Conservation (phyloP, 2,113 vertebrate species). For the Sialia sialis region DNA sequence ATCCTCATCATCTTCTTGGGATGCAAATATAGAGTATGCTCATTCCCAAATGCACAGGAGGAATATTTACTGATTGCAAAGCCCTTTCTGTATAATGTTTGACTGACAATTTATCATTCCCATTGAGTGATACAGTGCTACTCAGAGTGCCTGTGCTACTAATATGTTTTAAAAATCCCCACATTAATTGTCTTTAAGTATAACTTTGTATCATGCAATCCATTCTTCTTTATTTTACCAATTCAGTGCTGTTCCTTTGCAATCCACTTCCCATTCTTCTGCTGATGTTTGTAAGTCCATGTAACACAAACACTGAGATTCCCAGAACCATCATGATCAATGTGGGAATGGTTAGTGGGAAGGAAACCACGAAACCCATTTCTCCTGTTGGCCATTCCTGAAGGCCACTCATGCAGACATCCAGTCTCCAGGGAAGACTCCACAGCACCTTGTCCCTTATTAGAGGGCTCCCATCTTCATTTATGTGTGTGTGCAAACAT, state of each 20-base stretch:
- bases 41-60: not conserved
- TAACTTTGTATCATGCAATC: not conserved
- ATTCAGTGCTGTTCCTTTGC: not conserved
- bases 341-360: not conserved
- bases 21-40: not conserved
- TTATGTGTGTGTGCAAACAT: not conserved
- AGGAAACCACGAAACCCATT: not conserved
- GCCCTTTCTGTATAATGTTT: not conserved
- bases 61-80: not conserved
- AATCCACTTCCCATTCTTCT: not conserved
- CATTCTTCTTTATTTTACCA: not conserved
- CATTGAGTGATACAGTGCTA: not conserved
- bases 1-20: not conserved
- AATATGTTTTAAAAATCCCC: not conserved
- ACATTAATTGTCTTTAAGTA: not conserved
- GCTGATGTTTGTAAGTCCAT: fast-evolving
- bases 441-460: not conserved
- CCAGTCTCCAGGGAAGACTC: not conserved
- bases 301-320: not conserved
- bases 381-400: not conserved
- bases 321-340: not conserved
- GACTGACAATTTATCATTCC: not conserved
- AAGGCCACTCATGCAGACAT: fast-evolving
- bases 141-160: not conserved
- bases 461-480: not conserved